These are phyloP conservation scores for Cisticola juncidis DNA, from an alignment of 2,113 vertebrate species.

Conservation along the genomic window DNA sequence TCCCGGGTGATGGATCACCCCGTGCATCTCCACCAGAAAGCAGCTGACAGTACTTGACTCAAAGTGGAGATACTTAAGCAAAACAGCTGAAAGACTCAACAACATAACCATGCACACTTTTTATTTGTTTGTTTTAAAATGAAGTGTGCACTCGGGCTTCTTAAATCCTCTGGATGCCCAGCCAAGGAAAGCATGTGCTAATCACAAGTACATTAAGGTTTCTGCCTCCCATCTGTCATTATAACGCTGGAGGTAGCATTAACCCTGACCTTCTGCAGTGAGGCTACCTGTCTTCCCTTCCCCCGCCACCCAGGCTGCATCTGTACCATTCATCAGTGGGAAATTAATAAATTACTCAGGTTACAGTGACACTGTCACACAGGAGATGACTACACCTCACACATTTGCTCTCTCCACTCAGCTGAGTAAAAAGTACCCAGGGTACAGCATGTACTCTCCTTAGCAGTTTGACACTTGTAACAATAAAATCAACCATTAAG, in stretches of 20 bases:
- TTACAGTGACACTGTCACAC: background rate
- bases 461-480: background rate
- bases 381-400: background rate
- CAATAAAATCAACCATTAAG: background rate
- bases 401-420: background rate
- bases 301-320: background rate
- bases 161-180: background rate
- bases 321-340: background rate
- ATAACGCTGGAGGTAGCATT: background rate
- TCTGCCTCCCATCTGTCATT: slow-evolving; percentile 59
- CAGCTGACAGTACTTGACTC: slow-evolving; percentile 25
- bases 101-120: background rate
- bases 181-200: slow-evolving; percentile 40
- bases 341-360: background rate
- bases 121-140: slow-evolving; percentile 58
- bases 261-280: slow-evolving; percentile 15
- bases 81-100: slow-evolving; percentile 10
- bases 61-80: background rate
- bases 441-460: background rate
- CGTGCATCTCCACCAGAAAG: background rate
- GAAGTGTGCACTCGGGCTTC: background rate
- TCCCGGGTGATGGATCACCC: background rate
- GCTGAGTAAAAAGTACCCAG: background rate
- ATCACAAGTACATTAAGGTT: slow-evolving; percentile 35
- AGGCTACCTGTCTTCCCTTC: slow-evolving; percentile 43